phyloP scores from a whole-genome alignment of 2,113 vertebrate genomes.

The Nasalis larvatus region DNA sequence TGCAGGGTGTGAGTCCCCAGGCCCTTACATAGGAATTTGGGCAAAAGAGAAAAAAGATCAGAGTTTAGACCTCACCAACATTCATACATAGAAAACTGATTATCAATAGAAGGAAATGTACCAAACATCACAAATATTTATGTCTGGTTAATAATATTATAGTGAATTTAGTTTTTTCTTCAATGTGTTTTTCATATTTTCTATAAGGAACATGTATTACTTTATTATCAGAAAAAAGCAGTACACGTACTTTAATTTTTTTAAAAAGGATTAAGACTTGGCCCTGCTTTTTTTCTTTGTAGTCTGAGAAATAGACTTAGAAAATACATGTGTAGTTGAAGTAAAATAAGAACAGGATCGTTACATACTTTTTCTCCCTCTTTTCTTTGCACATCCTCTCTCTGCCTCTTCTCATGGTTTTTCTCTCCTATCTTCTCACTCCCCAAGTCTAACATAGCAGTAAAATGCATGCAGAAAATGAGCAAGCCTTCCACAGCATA shows the following conservation, averaged over 20 bases:
- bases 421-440: not conserved
- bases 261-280: not conserved
- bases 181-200: not conserved
- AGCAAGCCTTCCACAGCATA: not conserved
- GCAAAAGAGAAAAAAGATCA: too few relatives aligned
- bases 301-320: not conserved
- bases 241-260: not conserved
- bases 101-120: not conserved
- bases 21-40: too few relatives aligned
- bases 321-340: not conserved
- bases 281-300: not conserved
- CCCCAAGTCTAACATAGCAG: not conserved
- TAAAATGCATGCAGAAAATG: constrained; percentile 13
- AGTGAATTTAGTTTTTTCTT: not conserved
- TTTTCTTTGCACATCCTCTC: not conserved
- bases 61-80: too few relatives aligned
- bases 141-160: not conserved
- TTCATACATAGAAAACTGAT: not conserved
- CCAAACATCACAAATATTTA: not conserved
- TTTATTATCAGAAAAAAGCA: not conserved
- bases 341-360: not conserved
- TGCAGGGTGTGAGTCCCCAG: too few relatives aligned
- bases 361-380: not conserved
- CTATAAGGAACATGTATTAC: not conserved
- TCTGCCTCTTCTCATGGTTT: not conserved